Evolutionary conservation across 2,113 vertebrate species (phyloP), one percentile per base, ranked within the genome.

Genomic region (Microtus richardsoni): DNA sequence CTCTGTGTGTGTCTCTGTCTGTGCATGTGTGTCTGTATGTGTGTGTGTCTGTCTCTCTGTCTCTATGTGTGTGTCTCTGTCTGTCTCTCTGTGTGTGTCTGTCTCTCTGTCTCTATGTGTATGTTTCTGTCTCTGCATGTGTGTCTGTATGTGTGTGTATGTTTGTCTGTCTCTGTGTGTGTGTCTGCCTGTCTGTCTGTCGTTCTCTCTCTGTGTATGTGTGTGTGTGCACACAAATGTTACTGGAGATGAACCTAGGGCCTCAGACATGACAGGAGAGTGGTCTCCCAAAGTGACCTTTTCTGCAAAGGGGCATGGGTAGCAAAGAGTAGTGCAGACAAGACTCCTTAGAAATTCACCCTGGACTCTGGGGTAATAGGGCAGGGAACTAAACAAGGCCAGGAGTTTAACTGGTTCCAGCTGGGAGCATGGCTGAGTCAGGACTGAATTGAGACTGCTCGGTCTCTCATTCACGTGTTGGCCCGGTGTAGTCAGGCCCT

Each of bases 341-440:
- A 84, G 94, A 93, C 64, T 58, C 73, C 88, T 79, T 2, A 49
- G 94, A 91, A 89, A 64, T 82, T 70, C 24, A 16, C 95, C 93
- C 95, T 22, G 19, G 92, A 84, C 83, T 85, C 54, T 39, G 94
- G 95, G 91, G 91, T 97, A 91, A 93, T 3, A 74, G 90, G 97
- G 88, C 79, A 60, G 95, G 98, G 97, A 97, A 95, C 97, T 97
- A 97, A 94, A 97, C 97, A 90, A 97, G 92, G 87, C 89, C 95
- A 92, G 91, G 95, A 60, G 73, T 12, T 62, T 79, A 92, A 41
- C 84, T 88, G 73, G 87, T 92, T 83, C 33, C 30, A 28, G 30
- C 14, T 94, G 96, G 97, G 92, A 93, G 93, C 47, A 64, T 7
- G 8, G 39, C 44, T 28, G 70, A 60, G 39, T 82, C 7, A 2